Evolutionary conservation across 1,140 invertebrate species (phyloP).

Genomic region (Philotrypesis tridentata): DNA sequence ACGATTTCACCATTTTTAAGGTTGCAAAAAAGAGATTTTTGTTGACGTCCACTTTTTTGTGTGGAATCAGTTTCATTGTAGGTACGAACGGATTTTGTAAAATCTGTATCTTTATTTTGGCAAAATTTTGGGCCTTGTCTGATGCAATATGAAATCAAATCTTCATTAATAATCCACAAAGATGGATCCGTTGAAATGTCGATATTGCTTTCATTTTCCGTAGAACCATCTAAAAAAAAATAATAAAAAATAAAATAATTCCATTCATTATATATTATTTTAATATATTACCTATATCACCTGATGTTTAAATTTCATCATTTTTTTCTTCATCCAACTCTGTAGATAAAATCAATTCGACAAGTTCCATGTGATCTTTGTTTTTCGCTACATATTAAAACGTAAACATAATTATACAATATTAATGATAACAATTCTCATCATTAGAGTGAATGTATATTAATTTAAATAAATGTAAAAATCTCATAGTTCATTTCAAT

Average conservation of each 20-base stretch:
- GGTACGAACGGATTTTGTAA: neutral
- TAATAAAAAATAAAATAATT: neutral
- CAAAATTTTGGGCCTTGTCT: neutral
- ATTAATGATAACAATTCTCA: too few species aligned
- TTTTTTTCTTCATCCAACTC: too few species aligned
- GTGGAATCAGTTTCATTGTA: neutral
- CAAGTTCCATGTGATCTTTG: too few species aligned
- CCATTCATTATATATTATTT: too few species aligned
- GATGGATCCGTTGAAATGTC: neutral
- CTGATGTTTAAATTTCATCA: too few species aligned
- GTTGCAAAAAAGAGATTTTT: neutral
- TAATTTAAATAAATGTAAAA: too few species aligned
- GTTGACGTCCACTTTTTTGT: neutral
- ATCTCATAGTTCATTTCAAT: too few species aligned
- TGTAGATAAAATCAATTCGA: too few species aligned
- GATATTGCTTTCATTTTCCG: neutral
- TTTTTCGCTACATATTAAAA: too few species aligned
- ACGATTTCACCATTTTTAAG: constrained; percentile 1
- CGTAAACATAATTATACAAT: too few species aligned
- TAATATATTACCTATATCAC: too few species aligned
- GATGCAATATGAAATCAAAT: neutral
- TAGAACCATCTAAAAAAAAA: neutral
- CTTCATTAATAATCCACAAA: neutral
- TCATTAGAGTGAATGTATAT: too few species aligned
- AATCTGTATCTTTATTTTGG: neutral